These are phyloP conservation scores for Cynopterus brachyotis DNA, from an alignment of 2,113 vertebrate species.

Conservation along the genomic window DNA sequence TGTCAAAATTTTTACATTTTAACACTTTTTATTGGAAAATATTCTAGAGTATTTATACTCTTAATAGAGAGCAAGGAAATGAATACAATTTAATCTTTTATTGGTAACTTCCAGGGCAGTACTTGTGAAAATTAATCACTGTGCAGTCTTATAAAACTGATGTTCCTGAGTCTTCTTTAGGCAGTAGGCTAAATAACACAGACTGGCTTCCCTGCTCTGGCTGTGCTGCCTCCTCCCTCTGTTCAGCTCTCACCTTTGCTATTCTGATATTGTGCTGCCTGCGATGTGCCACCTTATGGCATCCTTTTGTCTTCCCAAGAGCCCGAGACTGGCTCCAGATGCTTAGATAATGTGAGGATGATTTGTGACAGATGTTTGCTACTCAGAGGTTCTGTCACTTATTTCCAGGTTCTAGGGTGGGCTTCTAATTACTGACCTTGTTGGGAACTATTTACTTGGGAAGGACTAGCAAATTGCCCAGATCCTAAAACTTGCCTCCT, in stretches of 20 bases:
- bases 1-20: neutral
- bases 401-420: neutral
- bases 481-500: neutral
- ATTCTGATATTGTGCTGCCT: neutral
- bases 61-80: neutral
- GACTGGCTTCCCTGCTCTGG: neutral
- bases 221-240: neutral
- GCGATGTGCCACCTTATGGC: neutral
- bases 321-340: neutral
- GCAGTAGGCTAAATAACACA: neutral
- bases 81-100: neutral
- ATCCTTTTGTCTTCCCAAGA: neutral
- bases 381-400: neutral
- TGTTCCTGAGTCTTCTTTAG: neutral
- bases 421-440: neutral
- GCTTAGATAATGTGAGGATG: neutral
- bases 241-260: neutral
- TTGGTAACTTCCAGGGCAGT: neutral
- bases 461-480: neutral
- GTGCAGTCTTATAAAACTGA: neutral
- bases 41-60: neutral
- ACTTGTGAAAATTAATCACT: neutral
- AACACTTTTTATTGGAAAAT: neutral
- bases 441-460: neutral
- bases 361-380: neutral